Evolutionary conservation across 64 coral and sea anemone species (phyloP).

Genomic region (Porites lutea): DNA sequence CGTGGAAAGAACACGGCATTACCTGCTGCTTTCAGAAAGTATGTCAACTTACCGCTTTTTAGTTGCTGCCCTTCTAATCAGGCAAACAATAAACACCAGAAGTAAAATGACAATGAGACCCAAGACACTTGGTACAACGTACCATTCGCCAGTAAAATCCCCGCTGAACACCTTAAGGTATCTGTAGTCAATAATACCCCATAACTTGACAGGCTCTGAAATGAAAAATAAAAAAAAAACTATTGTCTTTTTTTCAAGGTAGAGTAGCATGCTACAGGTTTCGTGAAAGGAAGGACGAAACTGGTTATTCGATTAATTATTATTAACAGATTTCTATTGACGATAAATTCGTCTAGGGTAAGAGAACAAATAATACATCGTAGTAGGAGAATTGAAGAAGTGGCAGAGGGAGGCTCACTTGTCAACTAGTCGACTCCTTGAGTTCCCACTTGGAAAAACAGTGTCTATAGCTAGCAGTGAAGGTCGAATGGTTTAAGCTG

Average conservation of each 20-base stretch:
- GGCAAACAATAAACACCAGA: neutral
- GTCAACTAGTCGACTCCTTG: too few relatives aligned
- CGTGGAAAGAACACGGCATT: too few relatives aligned
- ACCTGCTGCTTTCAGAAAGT: neutral
- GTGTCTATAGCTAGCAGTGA: too few relatives aligned
- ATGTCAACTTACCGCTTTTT: neutral
- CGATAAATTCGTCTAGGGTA: too few relatives aligned
- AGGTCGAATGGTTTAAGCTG: too few relatives aligned
- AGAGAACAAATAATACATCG: too few relatives aligned
- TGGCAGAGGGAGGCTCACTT: too few relatives aligned
- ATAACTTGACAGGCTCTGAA: slow-evolving; percentile 5
- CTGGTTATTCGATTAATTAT: neutral
- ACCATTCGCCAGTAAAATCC: slow-evolving; percentile 45
- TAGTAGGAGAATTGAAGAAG: too few relatives aligned
- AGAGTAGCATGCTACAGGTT: too few relatives aligned
- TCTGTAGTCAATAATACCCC: slow-evolving; percentile 15
- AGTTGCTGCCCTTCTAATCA: neutral
- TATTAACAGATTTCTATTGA: neutral
- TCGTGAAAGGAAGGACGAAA: too few relatives aligned
- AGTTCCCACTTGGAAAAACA: too few relatives aligned
- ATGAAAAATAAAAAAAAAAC: neutral
- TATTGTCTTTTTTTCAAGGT: neutral
- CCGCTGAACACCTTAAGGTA: slow-evolving; percentile 19
- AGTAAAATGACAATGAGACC: neutral
- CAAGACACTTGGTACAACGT: neutral